Base-by-base conservation (phyloP, 2,797 vertebrate genomes). In the Dicrostonyx torquatus region DNA sequence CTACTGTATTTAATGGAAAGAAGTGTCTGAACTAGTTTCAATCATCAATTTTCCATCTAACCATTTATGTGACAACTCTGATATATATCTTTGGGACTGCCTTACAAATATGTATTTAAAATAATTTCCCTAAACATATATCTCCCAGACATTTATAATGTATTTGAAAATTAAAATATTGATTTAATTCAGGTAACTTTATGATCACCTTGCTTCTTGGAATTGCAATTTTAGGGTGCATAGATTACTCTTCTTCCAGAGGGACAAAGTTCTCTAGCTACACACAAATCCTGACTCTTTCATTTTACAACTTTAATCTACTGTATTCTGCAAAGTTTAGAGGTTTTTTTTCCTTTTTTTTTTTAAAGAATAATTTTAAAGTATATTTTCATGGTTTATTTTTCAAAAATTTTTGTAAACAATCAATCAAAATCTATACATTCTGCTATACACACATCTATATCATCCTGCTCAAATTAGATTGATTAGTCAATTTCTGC, bases 101-200 rank as follows among this genome's bases (percentile, higher is more conserved):
- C 72, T 89, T 92, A 94, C 93, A 97, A 97, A 88, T 95, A 92
- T 45, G 68, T 72, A 87, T 91, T 93, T 95, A 89, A 97, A 96
- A 96, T 95, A 94, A 97, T 94, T 87, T 87, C 45, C 29, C 66
- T 97, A 96, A 96, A 62, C 22, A 91, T 95, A 66, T 97, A 97
- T 97, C 98, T 97, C 82, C 92, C 29, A 96, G 94, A 95, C 70
- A 93, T 66, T n/a, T 96, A 95, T 94, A 97, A 97, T 87, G 93
- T 68, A 94, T 58, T 83, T 95, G 85, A 97, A 97, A 98, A 98
- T 97, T 97, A 98, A 98, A 97, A 97, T 97, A 97, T 97, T 97
- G 97, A 97, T 98, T 97, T 95, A 94, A 97, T 92, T 96, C 95
- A 77, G 94, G 80, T 91, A 94, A 95, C 89, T 96, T 97, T 92